phyloP scores from a whole-genome alignment of 2,113 vertebrate genomes.

The Opisthocomus hoazin region DNA sequence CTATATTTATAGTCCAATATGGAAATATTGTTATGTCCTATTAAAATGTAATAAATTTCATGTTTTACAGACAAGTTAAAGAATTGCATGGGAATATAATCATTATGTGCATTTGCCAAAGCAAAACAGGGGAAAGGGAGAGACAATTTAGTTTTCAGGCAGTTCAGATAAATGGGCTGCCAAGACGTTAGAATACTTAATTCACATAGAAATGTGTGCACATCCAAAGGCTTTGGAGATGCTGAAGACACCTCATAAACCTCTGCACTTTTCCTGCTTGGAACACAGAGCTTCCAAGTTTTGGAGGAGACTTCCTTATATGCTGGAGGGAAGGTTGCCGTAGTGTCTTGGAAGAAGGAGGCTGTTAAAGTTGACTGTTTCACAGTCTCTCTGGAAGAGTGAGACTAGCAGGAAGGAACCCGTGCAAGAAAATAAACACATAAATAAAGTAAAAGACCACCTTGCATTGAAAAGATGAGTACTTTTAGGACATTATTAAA shows the following conservation, averaged over 20 bases:
- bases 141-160: neutral
- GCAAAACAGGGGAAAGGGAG: neutral
- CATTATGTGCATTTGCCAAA: neutral
- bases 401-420: neutral
- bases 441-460: neutral
- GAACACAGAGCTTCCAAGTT: neutral
- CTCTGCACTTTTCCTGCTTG: neutral
- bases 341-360: neutral
- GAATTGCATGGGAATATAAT: neutral
- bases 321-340: neutral
- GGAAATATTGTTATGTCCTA: neutral
- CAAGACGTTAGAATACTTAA: neutral
- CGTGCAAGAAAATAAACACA: neutral
- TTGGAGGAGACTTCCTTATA: neutral
- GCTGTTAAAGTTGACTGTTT: neutral
- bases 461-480: neutral
- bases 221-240: neutral
- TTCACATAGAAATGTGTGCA: neutral
- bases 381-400: neutral
- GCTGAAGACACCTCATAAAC: conserved; percentile 20
- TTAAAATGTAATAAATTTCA: conserved; percentile 8
- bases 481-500: neutral
- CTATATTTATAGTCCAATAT: neutral
- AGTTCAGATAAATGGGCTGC: neutral
- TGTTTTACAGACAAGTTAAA: conserved; percentile 23